phyloP scores from a whole-genome alignment of 2,797 vertebrate genomes.

The Anisognathus igniventris region DNA sequence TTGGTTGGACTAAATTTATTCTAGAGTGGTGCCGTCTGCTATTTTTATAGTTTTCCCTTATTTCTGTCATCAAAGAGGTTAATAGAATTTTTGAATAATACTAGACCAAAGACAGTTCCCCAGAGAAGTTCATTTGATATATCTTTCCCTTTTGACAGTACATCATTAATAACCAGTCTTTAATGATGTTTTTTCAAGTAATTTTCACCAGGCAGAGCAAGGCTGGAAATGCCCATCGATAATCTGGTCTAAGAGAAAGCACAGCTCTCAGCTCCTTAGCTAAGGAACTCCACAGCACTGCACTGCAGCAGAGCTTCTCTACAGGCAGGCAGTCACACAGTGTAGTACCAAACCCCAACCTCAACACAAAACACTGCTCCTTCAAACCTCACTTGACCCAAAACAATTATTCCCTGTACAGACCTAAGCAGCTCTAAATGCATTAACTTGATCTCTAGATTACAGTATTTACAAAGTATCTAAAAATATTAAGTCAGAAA shows the following conservation, averaged over 20 bases:
- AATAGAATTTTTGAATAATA: slow-evolving; percentile 43
- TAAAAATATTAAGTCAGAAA: neutral
- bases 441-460: neutral
- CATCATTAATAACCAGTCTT: slow-evolving; percentile 4
- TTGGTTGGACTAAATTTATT: neutral
- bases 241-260: neutral
- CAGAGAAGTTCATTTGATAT: neutral
- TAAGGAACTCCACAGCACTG: neutral
- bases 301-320: neutral
- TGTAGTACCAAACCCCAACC: neutral
- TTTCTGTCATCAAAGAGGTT: neutral
- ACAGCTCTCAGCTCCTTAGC: neutral
- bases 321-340: neutral
- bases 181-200: slow-evolving; percentile 28
- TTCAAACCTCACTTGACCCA: neutral
- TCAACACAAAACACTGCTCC: neutral
- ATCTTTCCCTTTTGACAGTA: neutral
- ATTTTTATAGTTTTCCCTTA: neutral
- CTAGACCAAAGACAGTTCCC: neutral
- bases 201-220: neutral
- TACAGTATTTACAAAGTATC: neutral
- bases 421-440: neutral
- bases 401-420: neutral
- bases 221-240: neutral
- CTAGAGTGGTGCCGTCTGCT: neutral